Evolutionary conservation across 2,113 vertebrate genomes (phyloP).

Genomic region (Haemorhous mexicanus): DNA sequence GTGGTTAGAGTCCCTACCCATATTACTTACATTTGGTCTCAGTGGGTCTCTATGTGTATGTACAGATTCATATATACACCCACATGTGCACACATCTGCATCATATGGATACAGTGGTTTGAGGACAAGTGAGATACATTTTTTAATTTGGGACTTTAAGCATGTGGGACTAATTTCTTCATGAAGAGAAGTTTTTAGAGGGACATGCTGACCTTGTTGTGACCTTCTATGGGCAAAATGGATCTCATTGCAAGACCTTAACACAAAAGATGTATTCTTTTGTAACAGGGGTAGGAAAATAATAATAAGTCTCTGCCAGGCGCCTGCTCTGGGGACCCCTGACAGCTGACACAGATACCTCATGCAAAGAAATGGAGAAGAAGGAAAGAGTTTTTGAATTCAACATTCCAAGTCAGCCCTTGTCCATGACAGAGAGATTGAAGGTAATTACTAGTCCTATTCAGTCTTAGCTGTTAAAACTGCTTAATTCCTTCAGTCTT

Average conservation of each 20-base stretch:
- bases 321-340: accelerated
- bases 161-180: neutral
- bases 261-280: neutral
- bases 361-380: neutral
- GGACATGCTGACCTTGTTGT: neutral
- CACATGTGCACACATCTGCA: accelerated
- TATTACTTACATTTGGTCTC: neutral
- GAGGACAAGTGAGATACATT: neutral
- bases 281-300: neutral
- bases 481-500: neutral
- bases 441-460: neutral
- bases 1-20: neutral
- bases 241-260: neutral
- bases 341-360: neutral
- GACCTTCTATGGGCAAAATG: neutral
- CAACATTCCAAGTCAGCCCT: neutral
- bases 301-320: neutral
- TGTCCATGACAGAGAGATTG: neutral
- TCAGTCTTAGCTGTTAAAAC: neutral
- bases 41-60: neutral
- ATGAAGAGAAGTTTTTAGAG: neutral
- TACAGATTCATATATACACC: too few species aligned
- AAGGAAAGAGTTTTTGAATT: neutral
- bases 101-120: neutral
- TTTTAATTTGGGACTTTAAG: neutral